Base-by-base conservation (phyloP, 2,797 vertebrate genomes). In the Triplophysa yarkandensis region DNA sequence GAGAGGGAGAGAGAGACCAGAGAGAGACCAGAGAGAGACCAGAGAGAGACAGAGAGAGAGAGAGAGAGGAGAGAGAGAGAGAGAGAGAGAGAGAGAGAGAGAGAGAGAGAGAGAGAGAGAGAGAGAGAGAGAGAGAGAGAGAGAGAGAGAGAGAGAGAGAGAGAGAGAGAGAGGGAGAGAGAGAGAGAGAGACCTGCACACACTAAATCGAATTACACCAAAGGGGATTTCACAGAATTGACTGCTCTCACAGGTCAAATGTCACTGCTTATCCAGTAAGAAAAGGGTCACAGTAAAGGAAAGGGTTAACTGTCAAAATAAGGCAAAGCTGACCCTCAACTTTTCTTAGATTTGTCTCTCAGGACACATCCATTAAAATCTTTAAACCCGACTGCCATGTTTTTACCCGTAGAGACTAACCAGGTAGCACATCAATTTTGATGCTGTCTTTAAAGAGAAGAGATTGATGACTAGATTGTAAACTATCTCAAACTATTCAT, bases 181-280 rank as follows among this genome's bases (percentile, higher is more conserved):
- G 52, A 72, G 60, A 52, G 34, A 63, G 60, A 73, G 50, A 65
- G 28, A 32, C 55, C 70, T 73, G 71, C 36, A 73, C 60, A 65
- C 46, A 52, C 34, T 72, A 46, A 73, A 43, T 73, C 23, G 46
- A 73, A 73, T 65, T 73, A 73, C 48, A 73, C 46, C 41, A 54
- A 54, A 71, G 34, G 65, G 65, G 61, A 52, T 76, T 70, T 63
- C 52, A 44, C 68, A 46, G 65, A 68, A 77, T 61, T 21, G 28
- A 61, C 67, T 61, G 54, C 57, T 62, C 63, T 65, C 65, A 68
- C 63, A 71, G 81, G 81, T 80, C 81, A 77, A 80, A 75, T 50
- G 75, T 57, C 72, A 71, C 48, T n/a, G 57, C 36, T 82, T 67
- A 30, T 71, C 71, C 71, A 60, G 57, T 69, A 66, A 39, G 2